Percentiles rank a stretch among this genome's conserved stretches.
Conservation (phyloP, 2,113 vertebrate species). For the Plestiodon gilberti region DNA sequence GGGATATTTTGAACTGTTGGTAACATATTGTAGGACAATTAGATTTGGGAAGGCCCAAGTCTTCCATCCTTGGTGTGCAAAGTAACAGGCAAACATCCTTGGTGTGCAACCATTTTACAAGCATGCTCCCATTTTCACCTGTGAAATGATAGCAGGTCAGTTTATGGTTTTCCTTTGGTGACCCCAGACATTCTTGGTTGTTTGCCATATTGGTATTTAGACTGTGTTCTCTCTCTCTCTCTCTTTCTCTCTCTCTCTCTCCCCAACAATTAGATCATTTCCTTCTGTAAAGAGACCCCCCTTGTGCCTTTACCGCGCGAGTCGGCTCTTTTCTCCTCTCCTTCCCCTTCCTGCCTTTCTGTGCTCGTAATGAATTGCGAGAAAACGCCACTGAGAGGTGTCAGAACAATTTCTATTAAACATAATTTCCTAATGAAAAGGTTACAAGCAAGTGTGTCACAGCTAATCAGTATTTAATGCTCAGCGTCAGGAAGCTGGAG, state of each 20-base stretch:
- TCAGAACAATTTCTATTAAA: constrained; percentile 82
- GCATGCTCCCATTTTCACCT: no score
- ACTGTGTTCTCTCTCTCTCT: neutral
- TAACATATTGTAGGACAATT: no score
- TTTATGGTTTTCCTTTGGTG: neutral
- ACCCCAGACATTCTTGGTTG: neutral
- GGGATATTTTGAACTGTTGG: no score
- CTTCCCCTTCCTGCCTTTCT: neutral
- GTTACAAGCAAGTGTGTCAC: constrained; percentile 70
- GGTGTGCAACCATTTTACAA: no score
- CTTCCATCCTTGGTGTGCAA: no score
- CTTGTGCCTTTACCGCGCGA: neutral
- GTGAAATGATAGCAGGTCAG: no score
- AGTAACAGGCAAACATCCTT: no score
- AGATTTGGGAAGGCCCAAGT: no score
- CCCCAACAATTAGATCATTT: neutral
- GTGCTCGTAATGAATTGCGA: constrained; percentile 63
- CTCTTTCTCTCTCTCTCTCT: no score
- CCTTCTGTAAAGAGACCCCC: neutral
- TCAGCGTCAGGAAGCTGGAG: constrained; percentile 28
- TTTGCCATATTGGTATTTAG: neutral
- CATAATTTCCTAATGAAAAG: constrained; percentile 83
- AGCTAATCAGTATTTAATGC: constrained; percentile 74
- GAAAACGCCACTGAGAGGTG: constrained; percentile 73
- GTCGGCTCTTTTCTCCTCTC: neutral